Percentiles rank a stretch among this genome's conserved stretches.
These are phyloP conservation scores for Sandelia bainsii DNA, from an alignment of 2,797 vertebrate species.

Conservation along the genomic window DNA sequence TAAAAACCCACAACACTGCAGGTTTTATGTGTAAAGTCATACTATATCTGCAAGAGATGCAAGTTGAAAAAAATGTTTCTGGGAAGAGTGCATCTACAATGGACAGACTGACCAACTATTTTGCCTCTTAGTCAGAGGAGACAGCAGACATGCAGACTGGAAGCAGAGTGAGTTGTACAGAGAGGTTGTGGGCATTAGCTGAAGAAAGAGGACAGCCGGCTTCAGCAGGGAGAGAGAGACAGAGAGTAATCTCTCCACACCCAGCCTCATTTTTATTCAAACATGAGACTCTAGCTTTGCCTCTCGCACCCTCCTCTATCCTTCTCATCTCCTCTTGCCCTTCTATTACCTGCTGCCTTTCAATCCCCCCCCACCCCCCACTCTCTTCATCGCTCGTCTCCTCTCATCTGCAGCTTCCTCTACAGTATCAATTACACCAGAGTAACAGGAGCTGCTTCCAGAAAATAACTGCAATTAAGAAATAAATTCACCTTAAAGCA, in stretches of 20 bases:
- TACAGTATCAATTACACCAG: slow-evolving; percentile 53
- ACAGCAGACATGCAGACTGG: slow-evolving; percentile 36
- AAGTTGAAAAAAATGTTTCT: slow-evolving; percentile 36
- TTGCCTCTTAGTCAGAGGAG: slow-evolving; percentile 45
- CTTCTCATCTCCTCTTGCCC: slow-evolving; percentile 46
- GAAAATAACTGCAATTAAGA: slow-evolving; percentile 61
- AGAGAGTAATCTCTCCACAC: slow-evolving; percentile 69
- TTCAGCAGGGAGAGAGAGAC: slow-evolving; percentile 35
- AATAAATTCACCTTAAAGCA: slow-evolving; percentile 59
- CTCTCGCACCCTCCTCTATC: slow-evolving; percentile 37
- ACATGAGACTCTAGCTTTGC: slow-evolving; percentile 56
- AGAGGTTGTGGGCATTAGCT: slow-evolving; percentile 55
- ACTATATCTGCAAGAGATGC: slow-evolving; percentile 28
- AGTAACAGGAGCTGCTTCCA: slow-evolving; percentile 46
- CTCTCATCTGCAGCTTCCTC: slow-evolving; percentile 58
- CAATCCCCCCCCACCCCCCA: slow-evolving; percentile 4
- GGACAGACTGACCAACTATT: neutral
- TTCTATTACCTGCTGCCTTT: slow-evolving; percentile 71
- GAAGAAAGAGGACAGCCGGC: slow-evolving; percentile 53
- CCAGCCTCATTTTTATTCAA: slow-evolving; percentile 76
- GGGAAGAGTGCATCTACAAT: slow-evolving; percentile 37
- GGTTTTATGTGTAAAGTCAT: slow-evolving; percentile 6
- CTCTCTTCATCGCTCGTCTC: slow-evolving; percentile 32
- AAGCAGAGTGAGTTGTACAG: slow-evolving; percentile 52
- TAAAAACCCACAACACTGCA: slow-evolving; percentile 12